Conservation (phyloP, 1,140 invertebrate genomes). For the Adoxophyes honmai region DNA sequence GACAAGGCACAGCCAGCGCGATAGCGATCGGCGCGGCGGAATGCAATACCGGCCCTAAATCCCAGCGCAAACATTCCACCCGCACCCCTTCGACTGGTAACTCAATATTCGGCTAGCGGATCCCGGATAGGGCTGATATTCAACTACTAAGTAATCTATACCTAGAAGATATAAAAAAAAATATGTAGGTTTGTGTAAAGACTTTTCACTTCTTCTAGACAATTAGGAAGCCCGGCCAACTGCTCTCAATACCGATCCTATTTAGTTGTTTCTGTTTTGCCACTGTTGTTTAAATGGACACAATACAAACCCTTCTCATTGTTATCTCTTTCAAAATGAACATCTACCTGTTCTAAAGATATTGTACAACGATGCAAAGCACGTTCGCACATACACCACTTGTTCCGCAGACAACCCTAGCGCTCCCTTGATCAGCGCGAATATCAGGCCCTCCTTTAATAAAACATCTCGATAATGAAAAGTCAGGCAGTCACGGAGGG, state of each 20-base stretch:
- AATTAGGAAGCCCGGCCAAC: too few species aligned
- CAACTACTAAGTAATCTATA: neutral
- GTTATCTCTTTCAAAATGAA: too few species aligned
- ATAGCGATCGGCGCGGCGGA: constrained; percentile 39
- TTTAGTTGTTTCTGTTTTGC: too few species aligned
- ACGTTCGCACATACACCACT: too few species aligned
- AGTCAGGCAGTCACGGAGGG: constrained; percentile 73
- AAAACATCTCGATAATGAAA: constrained; percentile 78
- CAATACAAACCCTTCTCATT: too few species aligned
- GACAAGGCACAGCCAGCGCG: constrained; percentile 19
- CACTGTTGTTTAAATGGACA: too few species aligned
- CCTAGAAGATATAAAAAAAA: too few species aligned
- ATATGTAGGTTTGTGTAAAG: too few species aligned
- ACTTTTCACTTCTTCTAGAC: too few species aligned
- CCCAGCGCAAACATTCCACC: constrained; percentile 66
- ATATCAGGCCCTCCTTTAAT: constrained; percentile 65
- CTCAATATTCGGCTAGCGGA: constrained; percentile 51
- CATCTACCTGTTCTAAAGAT: too few species aligned
- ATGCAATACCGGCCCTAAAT: constrained; percentile 67
- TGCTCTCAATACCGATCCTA: too few species aligned
- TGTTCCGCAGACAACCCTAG: constrained; percentile 44
- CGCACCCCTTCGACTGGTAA: constrained; percentile 48
- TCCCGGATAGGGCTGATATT: constrained; percentile 11
- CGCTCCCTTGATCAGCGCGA: constrained; percentile 37
- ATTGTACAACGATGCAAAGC: too few species aligned